Evolutionary conservation across 2,113 vertebrate species (phyloP).

Genomic region (Eudyptes chrysolophus): DNA sequence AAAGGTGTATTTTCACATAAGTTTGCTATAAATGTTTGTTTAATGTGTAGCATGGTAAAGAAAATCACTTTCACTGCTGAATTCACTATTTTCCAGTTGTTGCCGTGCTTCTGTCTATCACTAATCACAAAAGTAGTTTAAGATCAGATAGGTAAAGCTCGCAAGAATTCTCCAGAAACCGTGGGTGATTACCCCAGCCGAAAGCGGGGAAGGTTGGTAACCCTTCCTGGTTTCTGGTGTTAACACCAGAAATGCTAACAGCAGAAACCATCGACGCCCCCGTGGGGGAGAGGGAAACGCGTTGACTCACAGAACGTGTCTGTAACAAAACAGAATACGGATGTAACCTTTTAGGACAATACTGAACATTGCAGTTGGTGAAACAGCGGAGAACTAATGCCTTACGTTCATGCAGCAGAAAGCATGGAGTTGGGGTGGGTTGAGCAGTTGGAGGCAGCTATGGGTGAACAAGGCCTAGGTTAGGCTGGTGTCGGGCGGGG

Average conservation of each 20-base stretch:
- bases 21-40: constrained; percentile 7
- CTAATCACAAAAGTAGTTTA: background rate
- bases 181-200: fast-evolving
- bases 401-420: constrained; percentile 7
- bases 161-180: background rate
- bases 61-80: background rate
- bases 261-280: background rate
- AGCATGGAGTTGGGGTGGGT: background rate
- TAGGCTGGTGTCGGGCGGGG: background rate
- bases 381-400: constrained; percentile 1
- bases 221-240: background rate
- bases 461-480: background rate
- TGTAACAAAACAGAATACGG: background rate
- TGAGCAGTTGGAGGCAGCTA: background rate
- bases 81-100: background rate
- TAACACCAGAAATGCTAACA: background rate
- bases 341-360: background rate
- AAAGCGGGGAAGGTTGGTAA: background rate
- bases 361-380: background rate
- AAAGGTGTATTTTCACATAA: background rate
- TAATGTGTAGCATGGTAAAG: constrained; percentile 22
- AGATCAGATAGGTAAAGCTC: background rate
- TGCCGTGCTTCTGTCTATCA: background rate
- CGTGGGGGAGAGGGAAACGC: background rate
- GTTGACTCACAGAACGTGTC: background rate